Evolutionary conservation across 1,140 invertebrate species (phyloP).

Genomic region (Bicyclus anynana): DNA sequence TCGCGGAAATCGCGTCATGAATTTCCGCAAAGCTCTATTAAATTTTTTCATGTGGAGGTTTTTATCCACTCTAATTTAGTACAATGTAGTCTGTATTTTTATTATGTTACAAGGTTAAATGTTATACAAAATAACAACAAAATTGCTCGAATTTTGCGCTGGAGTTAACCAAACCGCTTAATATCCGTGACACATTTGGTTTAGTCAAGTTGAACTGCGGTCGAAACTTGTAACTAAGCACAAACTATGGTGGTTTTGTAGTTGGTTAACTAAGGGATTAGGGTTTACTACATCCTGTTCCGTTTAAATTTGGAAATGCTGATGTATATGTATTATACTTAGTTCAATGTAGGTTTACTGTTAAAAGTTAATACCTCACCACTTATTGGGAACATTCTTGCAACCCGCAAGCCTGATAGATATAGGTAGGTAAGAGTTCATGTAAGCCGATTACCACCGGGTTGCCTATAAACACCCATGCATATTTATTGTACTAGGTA

Average conservation of each 20-base stretch:
- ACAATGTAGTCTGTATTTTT: too few relatives aligned
- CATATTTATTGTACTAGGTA: too few relatives aligned
- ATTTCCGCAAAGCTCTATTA: too few relatives aligned
- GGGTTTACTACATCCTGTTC: background rate
- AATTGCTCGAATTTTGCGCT: conserved; percentile 2
- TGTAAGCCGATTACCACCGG: too few relatives aligned
- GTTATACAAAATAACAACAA: background rate
- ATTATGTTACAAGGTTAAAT: background rate
- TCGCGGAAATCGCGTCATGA: too few relatives aligned
- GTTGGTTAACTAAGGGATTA: background rate
- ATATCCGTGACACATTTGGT: conserved; percentile 9
- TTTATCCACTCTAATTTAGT: too few relatives aligned
- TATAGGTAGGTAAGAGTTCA: too few relatives aligned
- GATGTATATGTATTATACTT: background rate
- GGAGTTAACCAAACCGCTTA: conserved; percentile 12
- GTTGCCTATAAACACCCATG: too few relatives aligned
- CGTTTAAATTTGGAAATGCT: background rate
- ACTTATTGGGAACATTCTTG: too few relatives aligned
- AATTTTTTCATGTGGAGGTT: too few relatives aligned
- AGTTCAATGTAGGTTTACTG: background rate
- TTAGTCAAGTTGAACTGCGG: conserved; percentile 8
- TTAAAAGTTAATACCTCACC: background rate
- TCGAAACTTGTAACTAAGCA: conserved; percentile 13
- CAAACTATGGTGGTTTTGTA: conserved; percentile 13
- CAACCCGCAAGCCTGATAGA: too few relatives aligned